Conservation (phyloP, 2,797 vertebrate species). For the Helarctos malayanus region DNA sequence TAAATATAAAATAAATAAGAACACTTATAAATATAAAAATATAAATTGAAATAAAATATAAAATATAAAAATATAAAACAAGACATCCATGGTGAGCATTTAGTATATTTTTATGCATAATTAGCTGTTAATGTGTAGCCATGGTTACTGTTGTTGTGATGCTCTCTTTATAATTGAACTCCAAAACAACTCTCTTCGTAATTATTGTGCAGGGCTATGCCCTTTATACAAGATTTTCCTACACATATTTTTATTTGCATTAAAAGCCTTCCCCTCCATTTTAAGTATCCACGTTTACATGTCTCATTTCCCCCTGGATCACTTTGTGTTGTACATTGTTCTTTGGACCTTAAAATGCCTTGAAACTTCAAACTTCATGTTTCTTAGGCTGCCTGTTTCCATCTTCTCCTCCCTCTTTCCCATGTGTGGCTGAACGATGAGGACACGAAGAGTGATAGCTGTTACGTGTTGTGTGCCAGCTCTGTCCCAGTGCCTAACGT, state of each 20-base stretch:
- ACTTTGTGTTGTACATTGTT: background rate
- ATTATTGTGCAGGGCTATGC: background rate
- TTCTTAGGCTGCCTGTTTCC: background rate
- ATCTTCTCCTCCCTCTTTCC: background rate
- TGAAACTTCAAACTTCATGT: background rate
- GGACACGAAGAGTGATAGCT: background rate
- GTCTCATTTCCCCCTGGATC: background rate
- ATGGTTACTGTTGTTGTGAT: background rate
- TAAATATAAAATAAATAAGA: background rate
- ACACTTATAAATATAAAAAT: background rate
- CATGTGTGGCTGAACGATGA: background rate
- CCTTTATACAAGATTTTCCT: background rate
- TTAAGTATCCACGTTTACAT: background rate
- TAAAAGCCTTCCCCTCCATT: background rate
- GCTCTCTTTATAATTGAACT: background rate
- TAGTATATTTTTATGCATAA: background rate
- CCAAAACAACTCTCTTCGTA: background rate
- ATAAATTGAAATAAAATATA: background rate
- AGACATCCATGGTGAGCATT: background rate
- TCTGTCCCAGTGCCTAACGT: background rate
- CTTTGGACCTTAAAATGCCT: background rate
- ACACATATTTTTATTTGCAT: background rate
- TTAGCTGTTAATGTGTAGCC: background rate
- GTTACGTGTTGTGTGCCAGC: fast-evolving
- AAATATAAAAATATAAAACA: background rate